A percentile compares a stretch with the other conserved stretches of the same genome.
phyloP scores from a whole-genome alignment of 2,113 vertebrate genomes.

The Motacilla alba region DNA sequence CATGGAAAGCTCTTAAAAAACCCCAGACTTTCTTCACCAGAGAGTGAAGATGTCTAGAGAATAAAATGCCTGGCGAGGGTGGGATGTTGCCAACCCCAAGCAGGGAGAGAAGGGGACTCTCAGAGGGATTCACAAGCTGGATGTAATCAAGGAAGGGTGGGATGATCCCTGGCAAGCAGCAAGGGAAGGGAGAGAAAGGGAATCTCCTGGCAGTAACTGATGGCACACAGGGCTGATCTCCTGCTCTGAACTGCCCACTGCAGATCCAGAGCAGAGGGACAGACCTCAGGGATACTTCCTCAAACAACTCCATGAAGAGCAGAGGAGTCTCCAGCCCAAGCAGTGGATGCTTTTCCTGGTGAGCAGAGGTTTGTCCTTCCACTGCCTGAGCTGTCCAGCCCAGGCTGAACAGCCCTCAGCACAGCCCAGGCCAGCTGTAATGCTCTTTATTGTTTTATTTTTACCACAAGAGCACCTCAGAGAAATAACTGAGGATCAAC shows the following conservation, averaged over 20 bases:
- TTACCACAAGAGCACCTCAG: constrained; percentile 1
- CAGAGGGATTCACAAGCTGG: not conserved
- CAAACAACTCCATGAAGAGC: accelerated
- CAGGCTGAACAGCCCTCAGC: not conserved
- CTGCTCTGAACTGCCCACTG: not conserved
- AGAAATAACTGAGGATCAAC: constrained; percentile 48
- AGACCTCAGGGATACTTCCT: not conserved
- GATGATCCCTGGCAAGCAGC: not conserved
- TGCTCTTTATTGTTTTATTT: constrained; percentile 11
- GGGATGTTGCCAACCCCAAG: not conserved
- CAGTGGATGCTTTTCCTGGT: not conserved
- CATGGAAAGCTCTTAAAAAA: not conserved
- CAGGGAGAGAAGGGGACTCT: not conserved
- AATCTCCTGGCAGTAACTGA: not conserved
- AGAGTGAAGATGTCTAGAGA: not conserved
- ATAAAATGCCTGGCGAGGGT: not conserved
- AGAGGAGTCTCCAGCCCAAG: not conserved
- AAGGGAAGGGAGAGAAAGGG: not conserved
- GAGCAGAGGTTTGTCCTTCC: not conserved
- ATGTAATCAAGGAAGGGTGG: not conserved
- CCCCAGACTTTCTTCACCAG: not conserved
- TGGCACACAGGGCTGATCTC: not conserved
- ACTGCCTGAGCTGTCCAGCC: not conserved
- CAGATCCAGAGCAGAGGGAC: not conserved
- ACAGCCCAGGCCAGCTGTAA: not conserved